Conservation (phyloP, 2,888 invertebrate species). For the Odontomyia ornata region DNA sequence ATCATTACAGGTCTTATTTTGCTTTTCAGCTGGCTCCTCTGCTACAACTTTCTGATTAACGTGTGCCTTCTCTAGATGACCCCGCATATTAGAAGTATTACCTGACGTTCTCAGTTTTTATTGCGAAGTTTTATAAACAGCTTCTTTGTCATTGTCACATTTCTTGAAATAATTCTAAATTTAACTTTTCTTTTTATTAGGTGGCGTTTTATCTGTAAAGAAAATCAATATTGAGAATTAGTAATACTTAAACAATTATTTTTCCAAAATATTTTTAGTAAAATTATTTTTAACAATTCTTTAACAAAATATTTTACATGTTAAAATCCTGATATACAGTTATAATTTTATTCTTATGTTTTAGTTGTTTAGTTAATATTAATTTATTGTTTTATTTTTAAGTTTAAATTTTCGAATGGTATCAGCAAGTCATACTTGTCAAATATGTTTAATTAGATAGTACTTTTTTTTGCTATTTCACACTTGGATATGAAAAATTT, state of each 20-base stretch:
- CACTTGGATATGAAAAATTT: too few species aligned
- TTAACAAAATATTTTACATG: neutral
- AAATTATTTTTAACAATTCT: neutral
- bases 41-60: neutral
- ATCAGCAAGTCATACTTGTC: too few species aligned
- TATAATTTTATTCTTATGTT: neutral
- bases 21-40: neutral
- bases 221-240: too few species aligned
- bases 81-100: neutral
- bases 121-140: neutral
- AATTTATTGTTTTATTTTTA: too few species aligned
- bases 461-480: neutral
- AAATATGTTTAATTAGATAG: neutral
- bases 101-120: neutral
- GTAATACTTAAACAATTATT: neutral
- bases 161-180: too few species aligned
- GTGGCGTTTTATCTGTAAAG: neutral
- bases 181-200: neutral
- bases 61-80: too few species aligned
- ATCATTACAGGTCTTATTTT: neutral
- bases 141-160: neutral
- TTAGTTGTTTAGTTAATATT: neutral
- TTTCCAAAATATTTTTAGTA: neutral
- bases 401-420: neutral
- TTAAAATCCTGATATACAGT: neutral